These are phyloP conservation scores for Sarotherodon lohbergeri DNA, from an alignment of 2,113 vertebrate genomes.

Conservation along the genomic window DNA sequence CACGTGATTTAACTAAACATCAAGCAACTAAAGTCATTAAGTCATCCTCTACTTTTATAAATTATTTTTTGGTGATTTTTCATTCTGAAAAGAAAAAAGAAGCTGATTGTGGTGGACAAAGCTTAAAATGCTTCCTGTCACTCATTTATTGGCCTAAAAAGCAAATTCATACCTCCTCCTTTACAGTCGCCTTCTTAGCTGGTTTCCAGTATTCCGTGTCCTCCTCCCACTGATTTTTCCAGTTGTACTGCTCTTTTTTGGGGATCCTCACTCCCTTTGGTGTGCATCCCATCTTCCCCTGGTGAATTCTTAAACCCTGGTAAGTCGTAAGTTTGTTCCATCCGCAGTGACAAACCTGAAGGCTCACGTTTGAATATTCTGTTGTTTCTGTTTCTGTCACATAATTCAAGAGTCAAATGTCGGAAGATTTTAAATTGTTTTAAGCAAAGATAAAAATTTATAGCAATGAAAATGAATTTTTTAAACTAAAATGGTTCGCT, in stretches of 20 bases:
- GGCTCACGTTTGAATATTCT: not conserved
- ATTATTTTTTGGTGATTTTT: not conserved
- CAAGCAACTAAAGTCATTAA: not conserved
- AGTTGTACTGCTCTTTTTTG: not conserved
- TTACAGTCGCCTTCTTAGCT: not conserved
- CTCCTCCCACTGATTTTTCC: not conserved
- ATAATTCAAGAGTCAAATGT: not conserved
- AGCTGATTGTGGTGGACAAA: not conserved
- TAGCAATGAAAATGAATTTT: not conserved
- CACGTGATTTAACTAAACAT: not conserved
- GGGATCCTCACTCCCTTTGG: not conserved
- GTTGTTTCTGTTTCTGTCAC: not conserved
- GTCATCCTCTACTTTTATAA: accelerated
- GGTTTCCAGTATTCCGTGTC: not conserved
- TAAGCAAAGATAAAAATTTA: not conserved
- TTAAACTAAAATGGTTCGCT: accelerated
- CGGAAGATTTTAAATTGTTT: not conserved
- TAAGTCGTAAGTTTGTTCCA: conserved; percentile 15
- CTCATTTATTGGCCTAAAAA: not conserved
- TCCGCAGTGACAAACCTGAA: conserved; percentile 25
- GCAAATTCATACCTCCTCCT: not conserved
- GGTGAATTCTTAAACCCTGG: conserved; percentile 8
- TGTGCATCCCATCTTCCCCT: conserved; percentile 25
- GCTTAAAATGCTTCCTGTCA: not conserved
- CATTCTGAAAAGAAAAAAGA: not conserved